Base-by-base conservation (phyloP, 2,113 vertebrate species). In the Toxotes jaculatrix region DNA sequence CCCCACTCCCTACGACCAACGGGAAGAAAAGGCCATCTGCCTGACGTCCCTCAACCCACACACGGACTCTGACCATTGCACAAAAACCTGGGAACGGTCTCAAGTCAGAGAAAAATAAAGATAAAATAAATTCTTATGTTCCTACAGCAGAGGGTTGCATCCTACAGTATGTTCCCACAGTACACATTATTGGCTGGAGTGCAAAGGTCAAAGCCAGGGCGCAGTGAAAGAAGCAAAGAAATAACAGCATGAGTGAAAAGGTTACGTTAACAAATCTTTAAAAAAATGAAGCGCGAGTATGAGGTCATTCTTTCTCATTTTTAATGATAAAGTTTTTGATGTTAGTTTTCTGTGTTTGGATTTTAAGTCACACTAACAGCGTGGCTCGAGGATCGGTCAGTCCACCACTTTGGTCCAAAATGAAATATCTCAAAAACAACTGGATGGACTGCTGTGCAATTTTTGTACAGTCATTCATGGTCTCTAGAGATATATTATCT, bases 11-110 rank as follows among this genome's bases (percentile, higher is more conserved):
- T 27, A 56, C 12, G 40, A 66, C 51, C 8, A 61, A 67, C 7
- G 55, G 71, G 55, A 76, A 64, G 64, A 81, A 90, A 93, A 93
- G 83, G 87, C 86, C 89, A 91, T 91, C 90, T 87, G 88, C 81
- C 66, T 68, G 80, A 67, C 75, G 86, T 88, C 76, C 78, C 59
- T 79, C 80, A 1, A 83, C 85, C 89, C 82, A 87, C 88, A 32
- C 69, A 42, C 19, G 21, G 51, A 27, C 77, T 32, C 38, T 61
- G 60, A 79, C 38, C 36, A 42, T 4, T 16, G 42, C 74, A 79
- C 36, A 42, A 74, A 84, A 72, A 83, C 4, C 43, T 7, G 16
- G 32, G 27, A 70, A 62, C 3, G 55, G 40, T 17, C 13, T 53
- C 23, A 21, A 53, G 17, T 59, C 9, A 13, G 23, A 62, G 67